Percentiles rank a stretch among this genome's conserved stretches.
phyloP scores from a whole-genome alignment of 2,797 vertebrate species.

The Nothura maculosa region DNA sequence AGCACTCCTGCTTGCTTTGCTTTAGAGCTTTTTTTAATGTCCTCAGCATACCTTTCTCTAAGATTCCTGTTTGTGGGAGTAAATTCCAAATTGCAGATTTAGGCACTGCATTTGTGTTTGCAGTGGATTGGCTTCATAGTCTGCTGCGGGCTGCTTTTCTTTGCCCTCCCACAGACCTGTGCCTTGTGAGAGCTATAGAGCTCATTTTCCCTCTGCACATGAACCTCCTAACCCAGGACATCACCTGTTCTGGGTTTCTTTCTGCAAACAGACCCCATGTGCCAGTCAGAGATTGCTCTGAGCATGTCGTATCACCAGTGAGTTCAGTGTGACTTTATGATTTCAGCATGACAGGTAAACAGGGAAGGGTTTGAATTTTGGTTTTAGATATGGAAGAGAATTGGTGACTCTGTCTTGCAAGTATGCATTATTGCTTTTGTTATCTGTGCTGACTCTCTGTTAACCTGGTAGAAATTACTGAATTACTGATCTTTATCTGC shows the following conservation, averaged over 20 bases:
- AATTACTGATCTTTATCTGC: constrained; percentile 2
- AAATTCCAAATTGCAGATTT: neutral
- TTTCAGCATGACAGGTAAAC: constrained; percentile 6
- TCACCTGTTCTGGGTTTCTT: neutral
- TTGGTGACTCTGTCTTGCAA: neutral
- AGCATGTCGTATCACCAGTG: neutral
- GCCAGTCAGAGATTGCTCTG: accelerated
- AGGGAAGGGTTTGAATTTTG: neutral
- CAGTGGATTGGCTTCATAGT: neutral
- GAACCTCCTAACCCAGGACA: neutral
- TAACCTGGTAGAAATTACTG: neutral
- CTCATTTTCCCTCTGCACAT: neutral
- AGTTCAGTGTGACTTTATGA: constrained; percentile 32
- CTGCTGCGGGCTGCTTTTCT: accelerated
- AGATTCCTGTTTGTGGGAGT: neutral
- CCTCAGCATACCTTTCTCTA: neutral
- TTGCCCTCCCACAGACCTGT: neutral
- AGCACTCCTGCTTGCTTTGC: neutral
- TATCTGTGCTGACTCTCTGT: neutral
- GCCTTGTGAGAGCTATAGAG: neutral
- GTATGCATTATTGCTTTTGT: neutral
- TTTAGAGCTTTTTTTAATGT: neutral
- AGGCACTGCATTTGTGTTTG: neutral
- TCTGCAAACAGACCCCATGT: neutral
- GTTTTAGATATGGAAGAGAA: neutral